These are phyloP conservation scores for Charaxes varanes DNA, from an alignment of 1,140 invertebrate species.

Conservation along the genomic window DNA sequence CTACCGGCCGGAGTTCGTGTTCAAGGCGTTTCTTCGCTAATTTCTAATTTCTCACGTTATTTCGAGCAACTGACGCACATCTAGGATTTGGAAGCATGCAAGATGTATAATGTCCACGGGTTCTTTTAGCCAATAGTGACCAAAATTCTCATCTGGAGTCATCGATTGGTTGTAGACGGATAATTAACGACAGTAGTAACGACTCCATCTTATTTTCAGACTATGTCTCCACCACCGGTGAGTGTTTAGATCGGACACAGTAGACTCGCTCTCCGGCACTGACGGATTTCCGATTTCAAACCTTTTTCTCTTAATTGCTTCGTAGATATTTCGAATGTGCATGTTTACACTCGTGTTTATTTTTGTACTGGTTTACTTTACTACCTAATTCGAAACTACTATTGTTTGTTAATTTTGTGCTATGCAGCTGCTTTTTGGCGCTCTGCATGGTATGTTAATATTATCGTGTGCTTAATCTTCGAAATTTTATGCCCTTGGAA, in stretches of 20 bases:
- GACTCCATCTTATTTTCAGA: conserved; percentile 73
- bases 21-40: conserved; percentile 15
- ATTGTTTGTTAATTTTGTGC: no score
- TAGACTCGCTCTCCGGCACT: conserved; percentile 41
- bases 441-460: no score
- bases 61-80: conserved; percentile 15
- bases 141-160: conserved; percentile 48
- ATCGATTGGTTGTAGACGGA: conserved; percentile 51
- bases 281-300: conserved; percentile 25
- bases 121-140: conserved; percentile 17
- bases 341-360: no score
- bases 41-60: conserved; percentile 14
- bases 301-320: conserved; percentile 24
- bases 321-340: conserved; percentile 36
- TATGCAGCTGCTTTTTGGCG: no score
- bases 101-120: conserved; percentile 10
- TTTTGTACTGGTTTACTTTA: no score
- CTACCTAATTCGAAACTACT: no score
- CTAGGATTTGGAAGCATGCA: conserved; percentile 15
- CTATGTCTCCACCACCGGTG: conserved; percentile 70
- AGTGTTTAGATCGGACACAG: conserved; percentile 63
- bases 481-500: no score
- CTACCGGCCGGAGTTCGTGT: no score
- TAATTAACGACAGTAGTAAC: conserved; percentile 58
- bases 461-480: no score